phyloP scores from a whole-genome alignment of 2,113 vertebrate species.

The Malurus elegans region DNA sequence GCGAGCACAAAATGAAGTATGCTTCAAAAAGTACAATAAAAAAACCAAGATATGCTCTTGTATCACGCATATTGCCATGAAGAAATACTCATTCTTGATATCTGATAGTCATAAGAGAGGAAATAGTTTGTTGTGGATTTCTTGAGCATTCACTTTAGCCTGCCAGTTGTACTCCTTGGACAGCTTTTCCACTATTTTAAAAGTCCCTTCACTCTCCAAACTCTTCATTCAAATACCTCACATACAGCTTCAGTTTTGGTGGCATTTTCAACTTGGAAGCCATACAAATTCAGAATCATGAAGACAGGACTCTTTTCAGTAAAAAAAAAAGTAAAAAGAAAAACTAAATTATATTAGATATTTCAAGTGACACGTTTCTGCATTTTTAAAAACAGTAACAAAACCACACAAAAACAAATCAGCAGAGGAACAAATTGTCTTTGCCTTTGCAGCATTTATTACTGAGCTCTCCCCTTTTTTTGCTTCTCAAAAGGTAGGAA shows the following conservation, averaged over 20 bases:
- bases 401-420: not conserved
- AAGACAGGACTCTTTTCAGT: not conserved
- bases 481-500: not conserved
- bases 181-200: not conserved
- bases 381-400: not conserved
- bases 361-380: not conserved
- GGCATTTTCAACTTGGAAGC: not conserved
- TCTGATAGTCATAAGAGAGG: not conserved
- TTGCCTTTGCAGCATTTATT: not conserved
- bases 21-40: not conserved
- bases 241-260: not conserved
- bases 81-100: not conserved
- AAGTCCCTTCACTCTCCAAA: not conserved
- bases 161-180: not conserved
- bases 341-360: not conserved
- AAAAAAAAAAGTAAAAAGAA: not conserved
- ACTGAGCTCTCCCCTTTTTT: not conserved
- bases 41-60: not conserved
- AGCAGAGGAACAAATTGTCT: not conserved
- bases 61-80: not conserved
- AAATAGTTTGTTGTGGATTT: not conserved
- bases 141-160: not conserved
- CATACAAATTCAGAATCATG: not conserved
- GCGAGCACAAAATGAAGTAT: not conserved
- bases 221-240: not conserved